Evolutionary conservation across 2,113 vertebrate species (phyloP), one percentile per base, ranked within the genome.

Genomic region (Proteles cristata): DNA sequence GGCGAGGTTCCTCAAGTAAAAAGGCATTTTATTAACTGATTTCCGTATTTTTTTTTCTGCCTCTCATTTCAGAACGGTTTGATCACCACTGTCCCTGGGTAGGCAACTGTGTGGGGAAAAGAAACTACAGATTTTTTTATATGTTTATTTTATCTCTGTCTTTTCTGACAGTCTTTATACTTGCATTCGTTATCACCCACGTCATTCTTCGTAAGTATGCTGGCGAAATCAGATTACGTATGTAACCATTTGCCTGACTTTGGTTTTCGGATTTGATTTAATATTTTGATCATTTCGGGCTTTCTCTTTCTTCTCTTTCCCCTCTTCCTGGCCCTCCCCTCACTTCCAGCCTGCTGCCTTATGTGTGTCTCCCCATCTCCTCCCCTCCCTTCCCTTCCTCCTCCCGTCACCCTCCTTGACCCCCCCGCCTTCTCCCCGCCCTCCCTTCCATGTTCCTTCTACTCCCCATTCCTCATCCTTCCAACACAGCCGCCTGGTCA

Each of bases 91-190:
- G 99, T 99, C 99, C 99, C 98, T 99, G 99, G 99, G 99, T 99
- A 98, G 99, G 99, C 98, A 99, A 99, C 99, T 99, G 99, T 98
- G 99, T 99, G 98, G 99, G 99, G 98, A 99, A 99, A 99, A 99
- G 99, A 99, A 99, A 99, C 99, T 99, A 99, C 99, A 99, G 99
- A 98, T 99, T 99, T 99, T 99, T 99, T 99, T 99, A 99, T 99
- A 99, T 99, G 99, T 99, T 99, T 99, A 99, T 99, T 99, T 99
- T 99, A 98, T 99, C 99, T 89, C 99, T 99, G 98, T 99, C 99
- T 98, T 99, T 99, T 99, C 99, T 99, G 99, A 99, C 99, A 98
- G 99, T 99, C 99, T 99, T 99, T 99, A 99, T 99, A 99, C 99
- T 99, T 98, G 99, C 99, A 99, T 99, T 99, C 96, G 99, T 99